These are phyloP conservation scores for Leptopilina syphax DNA, from an alignment of 2,888 invertebrate genomes.

Conservation along the genomic window DNA sequence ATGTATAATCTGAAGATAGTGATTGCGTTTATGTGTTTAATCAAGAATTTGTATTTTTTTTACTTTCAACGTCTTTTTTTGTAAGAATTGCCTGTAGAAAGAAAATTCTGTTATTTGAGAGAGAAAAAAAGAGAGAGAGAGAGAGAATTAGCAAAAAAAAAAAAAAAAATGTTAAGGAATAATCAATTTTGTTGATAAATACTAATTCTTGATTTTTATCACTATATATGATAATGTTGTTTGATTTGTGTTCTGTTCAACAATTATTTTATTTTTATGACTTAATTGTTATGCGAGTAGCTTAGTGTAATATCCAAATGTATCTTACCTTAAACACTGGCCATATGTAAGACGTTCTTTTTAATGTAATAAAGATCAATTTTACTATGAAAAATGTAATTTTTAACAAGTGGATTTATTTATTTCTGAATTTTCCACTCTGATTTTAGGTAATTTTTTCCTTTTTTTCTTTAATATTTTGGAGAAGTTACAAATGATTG, in stretches of 20 bases:
- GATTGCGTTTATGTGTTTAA: slow-evolving; percentile 16
- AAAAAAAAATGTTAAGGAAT: neutral
- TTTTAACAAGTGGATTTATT: neutral
- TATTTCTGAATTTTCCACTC: neutral
- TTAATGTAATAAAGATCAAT: slow-evolving; percentile 71
- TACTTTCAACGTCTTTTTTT: neutral
- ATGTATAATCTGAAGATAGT: neutral
- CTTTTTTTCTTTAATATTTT: too few species aligned
- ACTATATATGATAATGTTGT: slow-evolving; percentile 21
- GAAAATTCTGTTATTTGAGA: neutral
- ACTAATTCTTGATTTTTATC: slow-evolving; percentile 32
- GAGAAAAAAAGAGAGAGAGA: neutral
- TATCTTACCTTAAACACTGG: slow-evolving; percentile 64
- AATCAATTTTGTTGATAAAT: neutral
- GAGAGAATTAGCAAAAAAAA: too few species aligned
- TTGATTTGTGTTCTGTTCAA: slow-evolving; percentile 51
- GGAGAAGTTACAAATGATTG: too few species aligned
- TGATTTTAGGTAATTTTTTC: neutral
- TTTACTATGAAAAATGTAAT: slow-evolving; percentile 62
- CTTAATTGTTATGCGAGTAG: slow-evolving; percentile 56
- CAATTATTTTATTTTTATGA: slow-evolving; percentile 56
- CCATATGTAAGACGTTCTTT: slow-evolving; percentile 74
- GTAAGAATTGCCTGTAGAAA: neutral
- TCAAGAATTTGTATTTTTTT: slow-evolving; percentile 28
- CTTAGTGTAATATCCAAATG: slow-evolving; percentile 66